phyloP scores from a whole-genome alignment of 2,797 vertebrate species.

The Bovichtus diacanthus region DNA sequence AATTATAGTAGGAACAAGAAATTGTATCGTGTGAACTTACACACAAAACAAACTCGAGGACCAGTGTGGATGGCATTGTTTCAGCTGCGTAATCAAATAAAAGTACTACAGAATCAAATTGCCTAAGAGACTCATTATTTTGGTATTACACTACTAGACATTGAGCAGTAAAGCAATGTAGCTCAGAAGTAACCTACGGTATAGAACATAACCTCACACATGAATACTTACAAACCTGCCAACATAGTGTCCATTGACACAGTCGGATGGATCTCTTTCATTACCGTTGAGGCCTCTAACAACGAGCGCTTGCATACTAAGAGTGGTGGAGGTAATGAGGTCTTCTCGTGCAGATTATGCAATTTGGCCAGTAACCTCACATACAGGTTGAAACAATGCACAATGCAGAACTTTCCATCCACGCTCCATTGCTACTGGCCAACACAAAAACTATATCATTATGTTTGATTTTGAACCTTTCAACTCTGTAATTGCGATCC shows the following conservation, averaged over 20 bases:
- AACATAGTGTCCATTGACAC: conserved; percentile 23
- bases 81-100: conserved; percentile 73
- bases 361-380: conserved; percentile 50
- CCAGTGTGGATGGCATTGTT: conserved; percentile 68
- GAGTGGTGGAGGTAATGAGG: conserved; percentile 16
- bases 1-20: conserved; percentile 59
- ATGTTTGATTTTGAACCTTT: conserved; percentile 84
- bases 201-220: conserved; percentile 42
- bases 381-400: conserved; percentile 67
- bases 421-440: conserved; percentile 68
- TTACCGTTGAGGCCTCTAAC: conserved; percentile 20
- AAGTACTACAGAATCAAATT: conserved; percentile 66
- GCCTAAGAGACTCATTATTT: conserved; percentile 77
- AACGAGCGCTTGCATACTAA: conserved; percentile 10
- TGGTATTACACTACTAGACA: conserved; percentile 61
- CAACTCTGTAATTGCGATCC: conserved; percentile 79
- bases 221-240: conserved; percentile 22
- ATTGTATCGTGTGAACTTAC: conserved; percentile 59
- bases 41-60: conserved; percentile 69
- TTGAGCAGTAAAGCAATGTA: conserved; percentile 53
- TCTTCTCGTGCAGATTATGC: conserved; percentile 49
- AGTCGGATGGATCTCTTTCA: conserved; percentile 31
- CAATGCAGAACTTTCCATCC: conserved; percentile 57
- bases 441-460: conserved; percentile 77
- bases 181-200: conserved; percentile 50